Evolutionary conservation across 2,113 vertebrate genomes (phyloP).

Genomic region (Phyllostomus discolor): DNA sequence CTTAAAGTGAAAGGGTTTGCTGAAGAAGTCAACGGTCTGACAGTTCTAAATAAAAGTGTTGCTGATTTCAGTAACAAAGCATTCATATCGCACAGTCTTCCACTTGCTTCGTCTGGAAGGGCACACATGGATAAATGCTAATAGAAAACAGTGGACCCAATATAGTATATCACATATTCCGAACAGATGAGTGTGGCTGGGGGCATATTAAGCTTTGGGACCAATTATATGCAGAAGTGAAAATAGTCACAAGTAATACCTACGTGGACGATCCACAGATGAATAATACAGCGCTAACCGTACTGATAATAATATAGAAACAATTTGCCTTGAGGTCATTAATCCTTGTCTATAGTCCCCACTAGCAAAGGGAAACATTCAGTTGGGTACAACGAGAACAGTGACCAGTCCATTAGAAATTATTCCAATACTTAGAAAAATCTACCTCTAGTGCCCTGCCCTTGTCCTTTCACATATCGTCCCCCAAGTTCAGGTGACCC

Average conservation of each 20-base stretch:
- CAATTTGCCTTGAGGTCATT: neutral
- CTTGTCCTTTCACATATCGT: neutral
- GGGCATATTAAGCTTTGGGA: neutral
- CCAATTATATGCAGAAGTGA: neutral
- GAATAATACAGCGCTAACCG: neutral
- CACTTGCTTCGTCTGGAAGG: neutral
- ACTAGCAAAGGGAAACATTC: neutral
- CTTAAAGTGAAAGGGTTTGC: neutral
- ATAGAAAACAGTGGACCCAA: neutral
- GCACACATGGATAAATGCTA: neutral
- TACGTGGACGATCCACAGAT: neutral
- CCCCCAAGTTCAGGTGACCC: neutral
- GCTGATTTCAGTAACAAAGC: neutral
- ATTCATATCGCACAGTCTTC: neutral
- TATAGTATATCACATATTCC: neutral
- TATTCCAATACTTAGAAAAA: neutral
- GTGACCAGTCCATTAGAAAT: neutral
- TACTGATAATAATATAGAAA: neutral
- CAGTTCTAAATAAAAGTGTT: neutral
- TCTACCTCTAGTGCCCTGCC: neutral
- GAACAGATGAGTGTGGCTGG: neutral
- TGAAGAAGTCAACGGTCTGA: neutral
- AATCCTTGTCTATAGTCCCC: neutral
- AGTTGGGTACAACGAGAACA: neutral
- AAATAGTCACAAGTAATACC: neutral